A percentile compares a stretch with the other conserved stretches of the same genome.
Conservation (phyloP, 2,888 invertebrate species). For the Hirtodrosophila alboralis region DNA sequence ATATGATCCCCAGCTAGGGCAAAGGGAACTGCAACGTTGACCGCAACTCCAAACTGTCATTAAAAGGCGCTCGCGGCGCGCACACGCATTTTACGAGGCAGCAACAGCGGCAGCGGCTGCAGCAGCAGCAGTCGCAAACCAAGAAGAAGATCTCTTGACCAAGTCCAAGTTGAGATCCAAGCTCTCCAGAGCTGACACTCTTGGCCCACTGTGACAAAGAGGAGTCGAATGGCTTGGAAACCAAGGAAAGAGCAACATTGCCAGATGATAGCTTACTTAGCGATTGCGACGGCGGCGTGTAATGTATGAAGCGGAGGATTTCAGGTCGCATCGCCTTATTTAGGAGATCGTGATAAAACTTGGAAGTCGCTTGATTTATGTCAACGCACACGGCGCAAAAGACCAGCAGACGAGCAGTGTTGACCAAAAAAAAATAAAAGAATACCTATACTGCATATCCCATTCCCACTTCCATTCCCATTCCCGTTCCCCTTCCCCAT, state of each 20-base stretch:
- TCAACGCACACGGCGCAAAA: slow-evolving; percentile 72
- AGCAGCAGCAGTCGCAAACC: slow-evolving; percentile 2
- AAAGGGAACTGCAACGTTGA: slow-evolving; percentile 36
- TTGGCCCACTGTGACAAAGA: slow-evolving; percentile 70
- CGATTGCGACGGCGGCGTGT: slow-evolving; percentile 66
- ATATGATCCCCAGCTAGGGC: slow-evolving; percentile 30
- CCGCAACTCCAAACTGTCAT: slow-evolving; percentile 75
- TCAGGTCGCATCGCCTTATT: slow-evolving; percentile 81
- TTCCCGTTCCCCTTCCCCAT: background rate
- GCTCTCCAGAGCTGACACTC: slow-evolving; percentile 66
- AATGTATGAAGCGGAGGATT: slow-evolving; percentile 79
- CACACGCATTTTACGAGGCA: slow-evolving; percentile 80
- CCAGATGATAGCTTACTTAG: slow-evolving; percentile 83
- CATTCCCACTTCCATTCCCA: slow-evolving; percentile 16
- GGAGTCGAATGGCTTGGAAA: slow-evolving; percentile 19
- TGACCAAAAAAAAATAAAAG: slow-evolving; percentile 31
- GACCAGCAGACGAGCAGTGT: slow-evolving; percentile 36
- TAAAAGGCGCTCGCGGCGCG: slow-evolving; percentile 73
- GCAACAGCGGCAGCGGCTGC: slow-evolving; percentile 14
- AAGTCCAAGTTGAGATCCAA: slow-evolving; percentile 24
- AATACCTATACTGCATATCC: slow-evolving; percentile 25
- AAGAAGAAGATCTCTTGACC: slow-evolving; percentile 26
- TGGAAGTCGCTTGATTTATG: slow-evolving; percentile 84
- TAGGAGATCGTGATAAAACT: slow-evolving; percentile 84
- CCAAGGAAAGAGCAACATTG: slow-evolving; percentile 39